These are phyloP conservation scores for Zaprionus obscuricornis DNA, from an alignment of 2,888 invertebrate species.

Conservation along the genomic window DNA sequence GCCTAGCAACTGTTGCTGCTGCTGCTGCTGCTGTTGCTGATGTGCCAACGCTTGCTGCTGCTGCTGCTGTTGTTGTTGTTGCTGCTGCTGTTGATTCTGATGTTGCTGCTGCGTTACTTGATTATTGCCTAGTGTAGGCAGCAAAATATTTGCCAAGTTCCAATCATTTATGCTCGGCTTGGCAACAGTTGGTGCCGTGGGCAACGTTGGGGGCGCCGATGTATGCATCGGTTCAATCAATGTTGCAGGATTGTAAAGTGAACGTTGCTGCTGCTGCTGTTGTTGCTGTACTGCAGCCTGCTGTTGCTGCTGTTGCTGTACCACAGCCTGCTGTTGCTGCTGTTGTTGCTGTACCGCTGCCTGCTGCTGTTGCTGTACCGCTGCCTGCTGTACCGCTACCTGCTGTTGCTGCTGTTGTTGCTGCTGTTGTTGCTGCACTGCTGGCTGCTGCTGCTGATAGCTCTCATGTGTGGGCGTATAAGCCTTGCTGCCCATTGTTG, in stretches of 20 bases:
- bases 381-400: too few relatives aligned
- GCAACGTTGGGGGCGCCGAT: slow-evolving; percentile 19
- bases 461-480: slow-evolving; percentile 50
- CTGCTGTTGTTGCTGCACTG: too few relatives aligned
- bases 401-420: too few relatives aligned
- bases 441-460: slow-evolving; percentile 55
- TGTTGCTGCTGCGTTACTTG: slow-evolving; percentile 38
- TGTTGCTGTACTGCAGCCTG: too few relatives aligned
- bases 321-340: too few relatives aligned
- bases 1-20: slow-evolving; percentile 48
- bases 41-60: slow-evolving; percentile 25
- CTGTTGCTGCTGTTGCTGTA: too few relatives aligned
- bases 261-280: slow-evolving; percentile 60
- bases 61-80: slow-evolving; percentile 41
- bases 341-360: too few relatives aligned
- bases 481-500: slow-evolving; percentile 45
- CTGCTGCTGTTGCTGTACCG: slow-evolving; percentile 48
- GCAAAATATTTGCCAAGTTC: slow-evolving; percentile 59
- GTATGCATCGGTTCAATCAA: slow-evolving; percentile 60
- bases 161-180: slow-evolving; percentile 57
- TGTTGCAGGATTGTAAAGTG: slow-evolving; percentile 68
- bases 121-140: slow-evolving; percentile 44
- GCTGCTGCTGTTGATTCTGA: slow-evolving; percentile 17
- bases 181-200: slow-evolving; percentile 14
- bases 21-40: slow-evolving; percentile 35